phyloP scores from a whole-genome alignment of 2,113 vertebrate species.

The Monarcha castaneiventris region DNA sequence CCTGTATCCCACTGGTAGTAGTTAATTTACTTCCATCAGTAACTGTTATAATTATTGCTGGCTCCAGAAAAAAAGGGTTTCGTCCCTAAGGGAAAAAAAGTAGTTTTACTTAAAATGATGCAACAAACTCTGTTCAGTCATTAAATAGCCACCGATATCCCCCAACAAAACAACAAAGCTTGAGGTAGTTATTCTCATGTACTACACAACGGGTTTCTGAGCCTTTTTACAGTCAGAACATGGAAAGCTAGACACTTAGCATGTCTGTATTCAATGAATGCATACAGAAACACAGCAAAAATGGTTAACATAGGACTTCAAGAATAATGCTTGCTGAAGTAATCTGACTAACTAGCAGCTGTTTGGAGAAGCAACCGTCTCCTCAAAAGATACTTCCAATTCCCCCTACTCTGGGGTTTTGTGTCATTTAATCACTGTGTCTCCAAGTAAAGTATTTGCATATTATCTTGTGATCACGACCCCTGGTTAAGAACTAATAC shows the following conservation, averaged over 20 bases:
- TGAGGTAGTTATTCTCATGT: neutral
- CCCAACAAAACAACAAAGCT: neutral
- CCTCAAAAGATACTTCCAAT: neutral
- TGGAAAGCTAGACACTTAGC: neutral
- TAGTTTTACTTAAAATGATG: neutral
- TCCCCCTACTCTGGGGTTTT: neutral
- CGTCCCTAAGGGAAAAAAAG: constrained; percentile 77
- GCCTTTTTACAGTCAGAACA: neutral
- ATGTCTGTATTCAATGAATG: neutral
- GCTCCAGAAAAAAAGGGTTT: constrained; percentile 93
- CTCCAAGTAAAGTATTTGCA: neutral
- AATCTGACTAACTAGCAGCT: neutral
- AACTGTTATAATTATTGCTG: constrained; percentile 91
- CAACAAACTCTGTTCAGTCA: neutral
- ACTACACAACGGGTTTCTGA: neutral
- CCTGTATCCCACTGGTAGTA: constrained; percentile 85
- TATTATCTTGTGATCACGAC: neutral
- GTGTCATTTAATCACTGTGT: neutral
- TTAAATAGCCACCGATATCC: neutral
- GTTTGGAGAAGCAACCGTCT: neutral
- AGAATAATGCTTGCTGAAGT: neutral
- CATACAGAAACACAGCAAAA: neutral
- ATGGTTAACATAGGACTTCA: neutral
- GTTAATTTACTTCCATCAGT: constrained; percentile 93
- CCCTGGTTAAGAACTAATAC: neutral